Evolutionary conservation across 2,888 invertebrate genomes (phyloP), one percentile per base, ranked within the genome.

Genomic region (Cheilosia grossa): DNA sequence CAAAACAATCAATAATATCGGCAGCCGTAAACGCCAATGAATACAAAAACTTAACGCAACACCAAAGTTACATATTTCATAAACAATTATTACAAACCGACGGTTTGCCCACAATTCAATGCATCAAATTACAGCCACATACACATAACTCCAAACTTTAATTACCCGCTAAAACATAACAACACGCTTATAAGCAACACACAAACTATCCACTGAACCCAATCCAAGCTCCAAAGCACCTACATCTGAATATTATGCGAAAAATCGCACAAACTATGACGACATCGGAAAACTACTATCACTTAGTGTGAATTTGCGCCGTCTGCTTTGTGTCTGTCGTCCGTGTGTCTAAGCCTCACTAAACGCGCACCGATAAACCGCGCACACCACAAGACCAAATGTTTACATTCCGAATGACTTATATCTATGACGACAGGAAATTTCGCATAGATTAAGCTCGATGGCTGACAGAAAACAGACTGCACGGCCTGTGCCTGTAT

Each of bases 241-340:
- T 37, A 33, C 9, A 44, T 51, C 44, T 47, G 44, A 69, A 58
- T 21, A 51, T 24, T 24, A 51, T 58, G 74, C 73, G 72, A 82
- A 82, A 73, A 82, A 63, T 83, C 74, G 74, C 74, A 74, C 61
- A 66, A 83, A 21, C 66, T 19, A 58, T 75, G 79, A 83, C 79
- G 69, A 79, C 79, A 83, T 59, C 19, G 42, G 24, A 40, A 56
- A 69, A 54, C n/a, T 27, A 53, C 49, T 19, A 15, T 19, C 61
- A 37, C 19, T 24, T 64, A 67, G 59, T 69, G 61, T 63, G 69
- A 54, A 64, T 83, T 83, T 79, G 73, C 82, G 78, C 54, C 4
- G 30, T 51, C 51, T 51, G 51, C 17, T 30, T 6, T 49, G 21
- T 53, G n/a, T 53, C 13, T 27, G n/a, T 27, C 27, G 27, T 27